Evolutionary conservation across 2,888 invertebrate species (phyloP).

Genomic region (Saturnia japonica): DNA sequence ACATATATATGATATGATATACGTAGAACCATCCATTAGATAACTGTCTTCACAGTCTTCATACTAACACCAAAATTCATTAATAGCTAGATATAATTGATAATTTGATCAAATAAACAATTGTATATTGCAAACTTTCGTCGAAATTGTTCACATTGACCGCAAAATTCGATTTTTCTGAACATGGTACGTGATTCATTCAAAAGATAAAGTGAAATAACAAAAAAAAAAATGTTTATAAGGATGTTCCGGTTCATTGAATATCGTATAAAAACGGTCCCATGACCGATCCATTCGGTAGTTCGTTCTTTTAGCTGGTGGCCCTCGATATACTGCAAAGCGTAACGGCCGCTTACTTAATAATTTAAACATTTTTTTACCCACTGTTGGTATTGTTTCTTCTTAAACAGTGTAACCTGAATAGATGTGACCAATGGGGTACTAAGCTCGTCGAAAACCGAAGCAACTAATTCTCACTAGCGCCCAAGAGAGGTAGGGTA

Average conservation of each 20-base stretch:
- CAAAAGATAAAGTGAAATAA: not conserved
- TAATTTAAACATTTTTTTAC: not conserved
- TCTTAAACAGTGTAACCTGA: no score
- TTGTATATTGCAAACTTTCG: not conserved
- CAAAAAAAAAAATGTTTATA: not conserved
- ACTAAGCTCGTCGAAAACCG: no score
- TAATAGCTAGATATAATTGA: no score
- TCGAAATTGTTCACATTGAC: not conserved
- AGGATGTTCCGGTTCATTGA: not conserved
- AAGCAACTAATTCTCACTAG: no score
- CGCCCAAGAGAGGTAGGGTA: no score
- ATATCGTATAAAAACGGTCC: not conserved
- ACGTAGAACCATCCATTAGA: no score
- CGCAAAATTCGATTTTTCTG: not conserved
- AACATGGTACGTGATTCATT: not conserved
- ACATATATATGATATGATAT: no score
- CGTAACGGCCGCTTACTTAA: not conserved
- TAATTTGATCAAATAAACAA: no score
- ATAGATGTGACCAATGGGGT: no score
- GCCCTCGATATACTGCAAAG: constrained; percentile 6
- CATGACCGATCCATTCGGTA: not conserved
- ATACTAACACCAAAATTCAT: no score
- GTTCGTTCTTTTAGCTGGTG: not conserved
- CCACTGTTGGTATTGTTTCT: no score
- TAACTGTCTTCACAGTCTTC: no score